phyloP scores from a whole-genome alignment of 2,888 invertebrate species.

The Gastracanthus pulcherrimus region DNA sequence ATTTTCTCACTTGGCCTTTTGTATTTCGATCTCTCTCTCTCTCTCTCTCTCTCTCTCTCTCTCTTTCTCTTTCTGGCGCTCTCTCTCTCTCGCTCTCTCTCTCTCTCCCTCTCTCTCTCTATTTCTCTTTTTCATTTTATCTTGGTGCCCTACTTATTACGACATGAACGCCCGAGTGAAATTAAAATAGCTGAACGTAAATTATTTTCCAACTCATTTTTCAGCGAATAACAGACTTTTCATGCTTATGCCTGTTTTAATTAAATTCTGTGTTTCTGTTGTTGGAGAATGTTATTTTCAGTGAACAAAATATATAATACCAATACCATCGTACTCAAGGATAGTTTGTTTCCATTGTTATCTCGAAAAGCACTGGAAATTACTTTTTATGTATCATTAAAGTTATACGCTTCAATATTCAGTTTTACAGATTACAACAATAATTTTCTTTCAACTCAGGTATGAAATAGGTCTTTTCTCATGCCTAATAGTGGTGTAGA shows the following conservation, averaged over 20 bases:
- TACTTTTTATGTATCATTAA: no score
- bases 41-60: no score
- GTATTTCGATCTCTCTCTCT: slow-evolving; percentile 53
- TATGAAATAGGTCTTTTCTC: no score
- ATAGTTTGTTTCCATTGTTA: no score
- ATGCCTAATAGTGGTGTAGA: no score
- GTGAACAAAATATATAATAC: no score
- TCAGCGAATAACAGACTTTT: slow-evolving; percentile 14
- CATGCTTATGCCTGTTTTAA: slow-evolving; percentile 30
- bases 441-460: no score
- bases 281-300: neutral
- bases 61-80: no score
- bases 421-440: no score
- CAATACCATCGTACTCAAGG: no score
- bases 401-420: no score
- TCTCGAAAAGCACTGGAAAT: neutral
- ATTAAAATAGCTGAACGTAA: slow-evolving; percentile 51
- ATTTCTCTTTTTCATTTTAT: slow-evolving; percentile 49
- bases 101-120: slow-evolving; percentile 52
- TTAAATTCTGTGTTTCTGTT: slow-evolving; percentile 42
- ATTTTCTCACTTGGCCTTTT: slow-evolving; percentile 54
- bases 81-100: slow-evolving; percentile 52
- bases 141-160: slow-evolving; percentile 46
- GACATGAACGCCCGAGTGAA: slow-evolving; percentile 33
- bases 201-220: slow-evolving; percentile 53